Evolutionary conservation across 1,140 invertebrate genomes (phyloP).

Genomic region (Cydia splendana): DNA sequence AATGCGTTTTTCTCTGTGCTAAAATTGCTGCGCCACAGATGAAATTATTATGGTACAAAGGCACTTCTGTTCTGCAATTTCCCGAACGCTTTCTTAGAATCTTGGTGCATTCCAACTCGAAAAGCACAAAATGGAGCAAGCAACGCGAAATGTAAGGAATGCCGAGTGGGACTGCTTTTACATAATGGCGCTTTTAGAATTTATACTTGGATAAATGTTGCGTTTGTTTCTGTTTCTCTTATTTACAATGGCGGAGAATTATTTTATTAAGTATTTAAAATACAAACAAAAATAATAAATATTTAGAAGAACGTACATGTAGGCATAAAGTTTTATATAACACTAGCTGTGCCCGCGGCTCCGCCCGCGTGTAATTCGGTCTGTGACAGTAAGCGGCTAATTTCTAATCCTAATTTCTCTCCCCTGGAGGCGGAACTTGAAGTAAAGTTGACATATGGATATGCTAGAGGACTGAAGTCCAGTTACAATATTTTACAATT

Average conservation of each 20-base stretch:
- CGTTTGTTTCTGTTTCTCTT: slow-evolving; percentile 5
- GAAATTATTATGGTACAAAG: neutral
- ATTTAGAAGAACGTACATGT: neutral
- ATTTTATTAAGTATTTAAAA: neutral
- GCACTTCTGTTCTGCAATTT: slow-evolving; percentile 4
- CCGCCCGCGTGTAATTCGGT: no score
- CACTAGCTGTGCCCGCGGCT: no score
- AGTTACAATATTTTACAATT: no score
- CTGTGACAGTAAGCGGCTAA: no score
- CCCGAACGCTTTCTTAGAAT: neutral
- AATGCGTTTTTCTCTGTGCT: neutral
- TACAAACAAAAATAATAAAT: neutral
- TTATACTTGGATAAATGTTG: neutral
- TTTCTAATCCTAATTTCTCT: no score
- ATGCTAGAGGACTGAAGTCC: no score
- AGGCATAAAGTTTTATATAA: no score
- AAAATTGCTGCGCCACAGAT: slow-evolving; percentile 1
- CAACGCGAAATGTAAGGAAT: slow-evolving; percentile 27
- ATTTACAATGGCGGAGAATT: neutral
- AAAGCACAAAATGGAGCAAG: slow-evolving; percentile 25
- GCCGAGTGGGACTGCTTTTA: slow-evolving; percentile 24
- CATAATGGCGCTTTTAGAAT: slow-evolving; percentile 28
- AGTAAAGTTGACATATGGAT: no score
- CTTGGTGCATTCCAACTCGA: slow-evolving; percentile 1
- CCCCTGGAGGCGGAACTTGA: no score